These are phyloP conservation scores for Apeltes quadracus DNA, from an alignment of 2,113 vertebrate genomes.

Conservation along the genomic window DNA sequence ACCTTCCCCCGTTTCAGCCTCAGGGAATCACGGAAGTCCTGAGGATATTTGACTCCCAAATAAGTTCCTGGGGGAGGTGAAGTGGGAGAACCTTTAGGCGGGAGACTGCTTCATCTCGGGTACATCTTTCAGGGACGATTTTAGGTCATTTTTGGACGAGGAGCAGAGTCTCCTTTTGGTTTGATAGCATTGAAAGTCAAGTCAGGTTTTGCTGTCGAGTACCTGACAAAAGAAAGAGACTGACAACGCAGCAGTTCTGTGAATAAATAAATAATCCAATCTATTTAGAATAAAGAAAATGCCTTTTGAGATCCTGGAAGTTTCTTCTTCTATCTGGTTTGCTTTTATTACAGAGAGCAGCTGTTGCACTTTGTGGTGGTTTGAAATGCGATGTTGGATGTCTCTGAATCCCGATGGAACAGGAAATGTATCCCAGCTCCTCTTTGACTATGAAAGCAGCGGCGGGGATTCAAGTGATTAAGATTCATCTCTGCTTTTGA, in stretches of 20 bases:
- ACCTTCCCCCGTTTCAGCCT: not conserved
- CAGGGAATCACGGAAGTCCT: too few species aligned
- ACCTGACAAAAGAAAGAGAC: not conserved
- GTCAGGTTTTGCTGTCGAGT: not conserved
- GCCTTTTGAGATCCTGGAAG: not conserved
- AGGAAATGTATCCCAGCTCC: not conserved
- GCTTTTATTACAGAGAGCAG: slow-evolving; percentile 2
- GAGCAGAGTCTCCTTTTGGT: not conserved
- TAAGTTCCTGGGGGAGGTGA: not conserved
- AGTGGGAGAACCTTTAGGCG: not conserved
- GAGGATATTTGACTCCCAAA: not conserved
- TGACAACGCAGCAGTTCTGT: too few species aligned
- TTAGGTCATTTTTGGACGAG: not conserved
- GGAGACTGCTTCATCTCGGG: not conserved
- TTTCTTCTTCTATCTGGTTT: not conserved
- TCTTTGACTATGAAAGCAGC: not conserved
- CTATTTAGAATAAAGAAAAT: not conserved
- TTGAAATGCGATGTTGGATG: not conserved
- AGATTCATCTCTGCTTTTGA: not conserved
- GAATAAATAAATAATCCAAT: too few species aligned
- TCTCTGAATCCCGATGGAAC: not conserved
- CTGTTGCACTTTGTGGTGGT: slow-evolving; percentile 11
- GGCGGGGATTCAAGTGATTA: not conserved
- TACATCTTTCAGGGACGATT: not conserved
- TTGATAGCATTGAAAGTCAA: not conserved